A percentile compares a stretch with the other conserved stretches of the same genome.
These are phyloP conservation scores for Chrysolina oricalcia DNA, from an alignment of 2,888 invertebrate genomes.

Conservation along the genomic window DNA sequence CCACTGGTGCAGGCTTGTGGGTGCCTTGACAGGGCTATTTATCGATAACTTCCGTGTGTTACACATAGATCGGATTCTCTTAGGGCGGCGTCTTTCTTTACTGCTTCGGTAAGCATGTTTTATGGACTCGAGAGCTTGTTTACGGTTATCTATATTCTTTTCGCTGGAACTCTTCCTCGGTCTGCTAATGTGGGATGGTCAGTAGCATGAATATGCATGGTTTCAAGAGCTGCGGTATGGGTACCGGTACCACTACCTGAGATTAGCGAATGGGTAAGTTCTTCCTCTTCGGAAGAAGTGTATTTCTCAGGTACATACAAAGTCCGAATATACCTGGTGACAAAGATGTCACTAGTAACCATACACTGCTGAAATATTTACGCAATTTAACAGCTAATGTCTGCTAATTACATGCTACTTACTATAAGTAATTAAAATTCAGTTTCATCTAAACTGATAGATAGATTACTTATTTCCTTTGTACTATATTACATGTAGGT, in stretches of 20 bases:
- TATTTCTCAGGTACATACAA: too few species aligned
- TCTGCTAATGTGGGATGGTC: constrained; percentile 27
- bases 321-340: too few species aligned
- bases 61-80: constrained; percentile 55
- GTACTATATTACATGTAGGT: too few species aligned
- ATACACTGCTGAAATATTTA: too few species aligned
- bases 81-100: constrained; percentile 51
- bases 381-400: too few species aligned
- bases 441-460: too few species aligned
- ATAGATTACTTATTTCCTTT: too few species aligned
- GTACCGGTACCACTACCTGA: neutral
- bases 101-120: constrained; percentile 43
- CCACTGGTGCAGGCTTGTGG: constrained; percentile 64
- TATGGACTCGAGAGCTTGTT: constrained; percentile 45
- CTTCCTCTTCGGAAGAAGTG: neutral
- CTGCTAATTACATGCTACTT: too few species aligned
- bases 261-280: neutral
- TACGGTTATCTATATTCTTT: constrained; percentile 49
- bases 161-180: constrained; percentile 24
- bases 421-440: too few species aligned
- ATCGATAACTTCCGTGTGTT: constrained; percentile 67
- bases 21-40: constrained; percentile 67
- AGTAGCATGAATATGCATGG: constrained; percentile 27
- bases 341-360: too few species aligned
- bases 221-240: constrained; percentile 2